A percentile compares a stretch with the other conserved stretches of the same genome.
Evolutionary conservation across 2,888 invertebrate species (phyloP).

Genomic region (Nemapogon koenigi): DNA sequence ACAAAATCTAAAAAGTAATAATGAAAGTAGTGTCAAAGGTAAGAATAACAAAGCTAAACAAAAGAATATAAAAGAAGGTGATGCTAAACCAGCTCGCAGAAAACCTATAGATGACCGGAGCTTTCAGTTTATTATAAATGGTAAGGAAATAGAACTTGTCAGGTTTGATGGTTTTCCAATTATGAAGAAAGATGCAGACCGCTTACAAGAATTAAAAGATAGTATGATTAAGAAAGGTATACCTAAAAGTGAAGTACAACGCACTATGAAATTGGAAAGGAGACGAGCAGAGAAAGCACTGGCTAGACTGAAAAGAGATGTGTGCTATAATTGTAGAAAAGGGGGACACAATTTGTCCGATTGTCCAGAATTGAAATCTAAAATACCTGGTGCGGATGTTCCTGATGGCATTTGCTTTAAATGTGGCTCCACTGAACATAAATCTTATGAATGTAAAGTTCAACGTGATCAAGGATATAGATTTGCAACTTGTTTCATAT

Average conservation of each 20-base stretch:
- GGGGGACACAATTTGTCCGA: conserved; percentile 82
- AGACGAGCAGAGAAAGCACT: conserved; percentile 76
- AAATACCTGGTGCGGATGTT: conserved; percentile 48
- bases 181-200: conserved; percentile 72
- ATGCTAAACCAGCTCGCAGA: conserved; percentile 39
- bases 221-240: conserved; percentile 72
- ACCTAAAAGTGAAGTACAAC: conserved; percentile 70
- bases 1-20: conserved; percentile 10
- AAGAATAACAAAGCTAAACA: conserved; percentile 20
- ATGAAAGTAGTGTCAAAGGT: conserved; percentile 16
- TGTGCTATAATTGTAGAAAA: conserved; percentile 80
- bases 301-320: conserved; percentile 69
- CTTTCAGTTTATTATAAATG: conserved; percentile 67
- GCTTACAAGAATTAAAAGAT: conserved; percentile 66
- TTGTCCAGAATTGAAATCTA: conserved; percentile 73
- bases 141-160: conserved; percentile 66
- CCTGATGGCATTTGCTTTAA: conserved; percentile 82
- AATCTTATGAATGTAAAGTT: conserved; percentile 75
- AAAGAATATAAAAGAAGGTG: conserved; percentile 22
- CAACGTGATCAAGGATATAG: conserved; percentile 71
- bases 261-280: conserved; percentile 72
- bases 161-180: conserved; percentile 76
- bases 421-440: conserved; percentile 90
- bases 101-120: conserved; percentile 49
- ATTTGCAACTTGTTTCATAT: conserved; percentile 89